These are phyloP conservation scores for Campylomormyrus tamandua DNA, from an alignment of 2,113 vertebrate species.

Conservation along the genomic window DNA sequence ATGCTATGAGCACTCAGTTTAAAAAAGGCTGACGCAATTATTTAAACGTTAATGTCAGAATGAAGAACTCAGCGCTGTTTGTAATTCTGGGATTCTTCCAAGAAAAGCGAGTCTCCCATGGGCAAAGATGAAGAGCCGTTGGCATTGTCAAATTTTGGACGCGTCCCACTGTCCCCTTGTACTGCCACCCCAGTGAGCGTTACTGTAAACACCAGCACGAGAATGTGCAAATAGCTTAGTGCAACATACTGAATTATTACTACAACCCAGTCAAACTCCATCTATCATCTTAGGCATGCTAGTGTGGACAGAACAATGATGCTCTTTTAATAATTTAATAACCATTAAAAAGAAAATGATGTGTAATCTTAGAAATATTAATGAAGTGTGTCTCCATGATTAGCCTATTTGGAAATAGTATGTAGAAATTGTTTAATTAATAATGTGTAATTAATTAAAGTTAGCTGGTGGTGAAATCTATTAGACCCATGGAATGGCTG, in stretches of 20 bases:
- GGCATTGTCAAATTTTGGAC: conserved; percentile 25
- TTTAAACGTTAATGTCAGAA: conserved; percentile 29
- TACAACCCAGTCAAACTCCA: conserved; percentile 43
- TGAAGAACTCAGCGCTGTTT: conserved; percentile 22
- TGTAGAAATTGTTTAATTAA: neutral
- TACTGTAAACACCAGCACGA: conserved; percentile 30
- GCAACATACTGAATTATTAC: conserved; percentile 35
- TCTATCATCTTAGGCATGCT: neutral
- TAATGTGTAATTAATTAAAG: neutral
- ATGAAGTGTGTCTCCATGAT: neutral
- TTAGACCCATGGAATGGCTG: neutral
- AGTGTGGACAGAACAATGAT: neutral
- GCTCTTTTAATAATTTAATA: neutral
- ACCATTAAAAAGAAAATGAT: neutral
- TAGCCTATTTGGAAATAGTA: neutral
- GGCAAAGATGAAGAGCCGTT: conserved; percentile 18
- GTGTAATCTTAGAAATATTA: neutral
- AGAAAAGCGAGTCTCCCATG: conserved; percentile 27
- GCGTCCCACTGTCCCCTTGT: conserved; percentile 19
- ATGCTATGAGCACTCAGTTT: neutral
- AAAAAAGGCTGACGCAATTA: conserved; percentile 34
- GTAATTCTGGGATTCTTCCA: conserved; percentile 45
- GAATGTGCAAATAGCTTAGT: conserved; percentile 46
- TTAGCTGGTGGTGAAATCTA: neutral
- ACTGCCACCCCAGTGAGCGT: conserved; percentile 16